Conservation (phyloP, 2,113 vertebrate species). For the Tetraodon nigroviridis region DNA sequence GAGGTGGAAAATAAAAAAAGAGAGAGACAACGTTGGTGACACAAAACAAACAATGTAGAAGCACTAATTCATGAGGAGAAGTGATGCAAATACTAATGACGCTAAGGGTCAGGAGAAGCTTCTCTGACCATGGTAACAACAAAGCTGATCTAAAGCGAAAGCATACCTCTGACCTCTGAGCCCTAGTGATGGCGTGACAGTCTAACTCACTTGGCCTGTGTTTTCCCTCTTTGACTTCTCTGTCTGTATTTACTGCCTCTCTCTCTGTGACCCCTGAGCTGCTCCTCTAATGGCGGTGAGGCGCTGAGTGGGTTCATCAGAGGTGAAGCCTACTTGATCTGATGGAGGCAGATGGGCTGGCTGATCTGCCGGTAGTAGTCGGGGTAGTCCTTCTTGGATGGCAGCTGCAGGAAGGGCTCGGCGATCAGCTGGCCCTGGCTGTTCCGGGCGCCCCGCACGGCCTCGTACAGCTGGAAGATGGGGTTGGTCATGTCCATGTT, state of each 20-base stretch:
- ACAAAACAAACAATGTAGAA: slow-evolving; percentile 6
- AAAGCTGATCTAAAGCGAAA: no score
- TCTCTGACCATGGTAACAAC: no score
- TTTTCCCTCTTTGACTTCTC: no score
- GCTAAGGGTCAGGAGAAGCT: background rate
- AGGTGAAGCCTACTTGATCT: slow-evolving; percentile 84
- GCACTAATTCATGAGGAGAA: slow-evolving; percentile 4
- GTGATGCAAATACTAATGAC: background rate
- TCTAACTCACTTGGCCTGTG: no score
- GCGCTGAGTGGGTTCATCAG: background rate
- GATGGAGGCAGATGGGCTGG: slow-evolving; percentile 88
- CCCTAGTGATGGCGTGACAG: no score
- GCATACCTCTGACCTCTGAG: no score
- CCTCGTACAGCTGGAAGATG: slow-evolving; percentile 95
- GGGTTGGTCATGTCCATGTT: slow-evolving; percentile 93
- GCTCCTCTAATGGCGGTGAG: no score
- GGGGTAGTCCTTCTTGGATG: slow-evolving; percentile 95
- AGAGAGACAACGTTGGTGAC: slow-evolving; percentile 34
- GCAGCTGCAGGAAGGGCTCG: slow-evolving; percentile 94
- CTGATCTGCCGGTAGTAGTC: slow-evolving; percentile 97
- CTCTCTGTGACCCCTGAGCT: no score
- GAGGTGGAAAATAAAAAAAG: slow-evolving; percentile 37
- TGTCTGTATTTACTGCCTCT: no score
- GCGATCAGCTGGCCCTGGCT: slow-evolving; percentile 95
- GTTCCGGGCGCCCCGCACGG: slow-evolving; percentile 89